These are phyloP conservation scores for Grammomys dolichurus DNA, from an alignment of 2,113 vertebrate species.

Conservation along the genomic window DNA sequence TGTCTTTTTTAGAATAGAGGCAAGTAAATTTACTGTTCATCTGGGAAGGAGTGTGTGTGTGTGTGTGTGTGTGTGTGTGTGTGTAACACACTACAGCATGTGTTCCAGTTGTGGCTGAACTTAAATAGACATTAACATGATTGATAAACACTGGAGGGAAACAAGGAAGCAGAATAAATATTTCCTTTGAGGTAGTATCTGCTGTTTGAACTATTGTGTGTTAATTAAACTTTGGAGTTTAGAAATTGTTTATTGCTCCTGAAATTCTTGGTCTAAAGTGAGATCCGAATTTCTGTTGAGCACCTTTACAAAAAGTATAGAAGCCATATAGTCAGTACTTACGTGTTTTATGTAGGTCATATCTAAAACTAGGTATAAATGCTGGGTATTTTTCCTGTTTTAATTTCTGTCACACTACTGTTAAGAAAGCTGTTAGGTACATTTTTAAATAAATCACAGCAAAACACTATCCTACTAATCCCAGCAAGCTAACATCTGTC, in stretches of 20 bases:
- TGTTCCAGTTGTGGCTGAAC: no score
- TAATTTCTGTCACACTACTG: not conserved
- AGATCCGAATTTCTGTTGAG: conserved; percentile 11
- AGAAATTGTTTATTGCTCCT: not conserved
- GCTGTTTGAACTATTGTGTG: not conserved
- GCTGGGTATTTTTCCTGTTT: not conserved
- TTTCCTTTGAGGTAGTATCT: not conserved
- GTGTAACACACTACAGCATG: not conserved
- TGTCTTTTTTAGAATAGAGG: conserved; percentile 4
- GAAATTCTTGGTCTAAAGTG: not conserved
- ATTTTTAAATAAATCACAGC: conserved; percentile 28
- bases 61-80: not conserved
- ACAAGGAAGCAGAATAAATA: not conserved
- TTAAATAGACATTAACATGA: rapidly evolving
- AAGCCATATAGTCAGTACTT: not conserved
- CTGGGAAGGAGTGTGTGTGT: not conserved
- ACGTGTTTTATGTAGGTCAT: not conserved
- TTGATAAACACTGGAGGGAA: not conserved
- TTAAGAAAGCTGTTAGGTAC: not conserved
- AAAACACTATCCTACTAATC: not conserved
- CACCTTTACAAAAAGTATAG: conserved; percentile 43
- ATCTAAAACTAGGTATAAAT: not conserved
- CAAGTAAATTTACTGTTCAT: not conserved
- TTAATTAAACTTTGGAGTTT: not conserved
- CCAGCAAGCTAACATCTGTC: not conserved